Evolutionary conservation across 2,888 invertebrate genomes (phyloP).

Genomic region (Coecobrya sp.): DNA sequence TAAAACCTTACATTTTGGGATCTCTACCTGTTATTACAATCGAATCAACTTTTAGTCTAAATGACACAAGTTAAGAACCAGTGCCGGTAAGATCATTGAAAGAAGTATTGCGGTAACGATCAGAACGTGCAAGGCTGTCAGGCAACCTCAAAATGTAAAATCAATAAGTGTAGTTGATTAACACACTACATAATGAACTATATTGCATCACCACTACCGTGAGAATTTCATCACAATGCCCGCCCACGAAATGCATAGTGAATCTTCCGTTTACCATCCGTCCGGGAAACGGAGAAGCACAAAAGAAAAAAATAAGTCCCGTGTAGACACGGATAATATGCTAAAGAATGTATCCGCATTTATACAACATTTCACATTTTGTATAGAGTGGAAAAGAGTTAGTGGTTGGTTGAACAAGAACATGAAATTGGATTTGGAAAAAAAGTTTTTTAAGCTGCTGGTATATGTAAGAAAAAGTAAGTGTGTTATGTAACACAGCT

Average conservation of each 20-base stretch:
- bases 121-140: too few relatives aligned
- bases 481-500: not conserved
- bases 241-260: not conserved
- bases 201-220: not conserved
- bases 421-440: slow-evolving; percentile 77
- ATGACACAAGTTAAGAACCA: too few relatives aligned
- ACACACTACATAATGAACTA: too few relatives aligned
- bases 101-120: too few relatives aligned
- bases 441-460: slow-evolving; percentile 19
- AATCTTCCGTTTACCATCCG: not conserved
- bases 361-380: slow-evolving; percentile 16
- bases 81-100: too few relatives aligned
- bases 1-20: not conserved
- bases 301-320: slow-evolving; percentile 11
- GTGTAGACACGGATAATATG: not conserved
- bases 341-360: not conserved
- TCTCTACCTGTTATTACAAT: too few relatives aligned
- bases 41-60: not conserved
- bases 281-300: not conserved
- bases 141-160: too few relatives aligned
- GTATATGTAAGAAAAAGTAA: slow-evolving; percentile 5
- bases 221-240: not conserved
- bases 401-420: slow-evolving; percentile 72
- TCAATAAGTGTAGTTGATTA: too few relatives aligned
- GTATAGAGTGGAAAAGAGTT: slow-evolving; percentile 50